Conservation (phyloP, 1,140 invertebrate species). For the Eueides isabella region DNA sequence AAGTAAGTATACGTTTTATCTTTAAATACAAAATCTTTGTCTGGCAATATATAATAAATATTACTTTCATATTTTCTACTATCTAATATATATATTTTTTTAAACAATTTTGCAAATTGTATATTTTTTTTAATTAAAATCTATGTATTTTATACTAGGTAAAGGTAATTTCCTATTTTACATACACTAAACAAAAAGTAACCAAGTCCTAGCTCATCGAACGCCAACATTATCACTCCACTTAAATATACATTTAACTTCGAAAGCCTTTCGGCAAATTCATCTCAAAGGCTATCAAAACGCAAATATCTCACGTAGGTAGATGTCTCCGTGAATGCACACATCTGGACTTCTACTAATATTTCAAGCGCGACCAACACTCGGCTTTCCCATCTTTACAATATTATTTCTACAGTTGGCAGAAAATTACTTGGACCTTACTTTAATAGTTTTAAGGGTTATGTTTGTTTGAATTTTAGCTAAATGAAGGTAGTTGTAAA, state of each 20-base stretch:
- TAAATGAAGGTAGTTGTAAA: conserved; percentile 32
- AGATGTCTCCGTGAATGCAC: conserved; percentile 67
- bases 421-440: conserved; percentile 19
- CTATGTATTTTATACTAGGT: too few relatives aligned
- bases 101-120: too few relatives aligned
- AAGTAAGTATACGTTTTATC: too few relatives aligned
- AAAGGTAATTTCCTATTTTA: conserved; percentile 10
- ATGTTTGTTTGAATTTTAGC: conserved; percentile 31
- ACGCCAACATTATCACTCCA: conserved; percentile 33
- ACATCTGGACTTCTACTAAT: conserved; percentile 73
- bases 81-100: too few relatives aligned
- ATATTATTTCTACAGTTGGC: conserved; percentile 33
- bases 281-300: conserved; percentile 74
- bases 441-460: conserved; percentile 27
- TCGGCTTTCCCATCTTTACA: conserved; percentile 61
- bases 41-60: not conserved
- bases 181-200: conserved; percentile 17
- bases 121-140: too few relatives aligned
- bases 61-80: not conserved
- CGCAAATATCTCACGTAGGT: conserved; percentile 68
- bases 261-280: conserved; percentile 53
- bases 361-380: conserved; percentile 71
- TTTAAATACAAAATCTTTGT: too few relatives aligned
- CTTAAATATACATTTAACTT: conserved; percentile 38
- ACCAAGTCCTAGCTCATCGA: conserved; percentile 27